Percentiles rank a stretch among this genome's conserved stretches.
These are phyloP conservation scores for Allolobophora icterica DNA, from an alignment of 2,888 invertebrate species.

Conservation along the genomic window DNA sequence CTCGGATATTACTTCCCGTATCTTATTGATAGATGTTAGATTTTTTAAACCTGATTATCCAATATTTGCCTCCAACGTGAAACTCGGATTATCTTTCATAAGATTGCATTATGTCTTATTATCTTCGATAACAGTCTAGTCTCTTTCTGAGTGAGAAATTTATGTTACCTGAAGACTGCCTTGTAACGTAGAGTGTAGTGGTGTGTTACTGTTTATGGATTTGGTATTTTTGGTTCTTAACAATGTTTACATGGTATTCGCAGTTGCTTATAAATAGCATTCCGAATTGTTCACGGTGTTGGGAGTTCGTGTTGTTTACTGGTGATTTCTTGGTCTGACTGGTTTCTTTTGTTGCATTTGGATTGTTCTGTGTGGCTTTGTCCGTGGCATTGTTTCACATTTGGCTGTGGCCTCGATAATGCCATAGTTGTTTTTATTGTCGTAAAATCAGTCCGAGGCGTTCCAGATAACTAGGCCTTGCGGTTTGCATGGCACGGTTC, in stretches of 20 bases:
- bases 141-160: too few relatives aligned
- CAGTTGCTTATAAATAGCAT: not conserved
- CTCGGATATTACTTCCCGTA: not conserved
- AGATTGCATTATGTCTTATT: not conserved
- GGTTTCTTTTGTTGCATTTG: not conserved
- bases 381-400: not conserved
- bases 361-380: not conserved
- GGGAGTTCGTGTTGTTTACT: not conserved
- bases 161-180: too few relatives aligned
- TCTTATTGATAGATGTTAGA: not conserved
- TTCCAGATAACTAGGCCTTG: not conserved
- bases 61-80: not conserved
- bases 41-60: not conserved
- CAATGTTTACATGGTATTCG: not conserved
- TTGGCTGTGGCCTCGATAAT: not conserved
- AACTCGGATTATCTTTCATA: not conserved
- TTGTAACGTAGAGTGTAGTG: too few relatives aligned
- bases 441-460: not conserved
- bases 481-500: not conserved
- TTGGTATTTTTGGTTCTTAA: not conserved
- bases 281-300: not conserved
- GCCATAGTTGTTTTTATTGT: not conserved
- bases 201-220: not conserved
- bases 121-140: too few relatives aligned
- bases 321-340: not conserved